Conservation (phyloP, 1,140 invertebrate genomes). For the Eriosoma lanigerum region DNA sequence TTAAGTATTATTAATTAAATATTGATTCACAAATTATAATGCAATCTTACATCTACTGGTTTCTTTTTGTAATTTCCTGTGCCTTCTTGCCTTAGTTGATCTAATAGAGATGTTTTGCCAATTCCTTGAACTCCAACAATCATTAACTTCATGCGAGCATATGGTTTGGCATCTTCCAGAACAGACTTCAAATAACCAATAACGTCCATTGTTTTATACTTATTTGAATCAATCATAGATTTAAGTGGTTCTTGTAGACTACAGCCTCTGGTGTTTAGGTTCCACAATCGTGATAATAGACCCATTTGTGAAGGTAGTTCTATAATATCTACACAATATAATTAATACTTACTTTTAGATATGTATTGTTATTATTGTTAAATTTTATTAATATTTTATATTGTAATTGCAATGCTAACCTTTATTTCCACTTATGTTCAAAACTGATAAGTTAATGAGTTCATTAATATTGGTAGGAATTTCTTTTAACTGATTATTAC, state of each 20-base stretch:
- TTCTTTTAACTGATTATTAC: slow-evolving; percentile 78
- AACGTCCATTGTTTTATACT: slow-evolving; percentile 95
- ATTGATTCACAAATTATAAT: slow-evolving; percentile 2
- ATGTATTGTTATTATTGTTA: too few relatives aligned
- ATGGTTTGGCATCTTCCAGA: slow-evolving; percentile 86
- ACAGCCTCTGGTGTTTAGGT: slow-evolving; percentile 89
- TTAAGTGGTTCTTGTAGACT: slow-evolving; percentile 84
- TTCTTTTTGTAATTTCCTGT: slow-evolving; percentile 73
- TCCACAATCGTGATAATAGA: slow-evolving; percentile 89
- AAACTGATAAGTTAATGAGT: slow-evolving; percentile 84
- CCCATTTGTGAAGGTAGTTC: slow-evolving; percentile 94
- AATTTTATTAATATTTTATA: slow-evolving; percentile 5
- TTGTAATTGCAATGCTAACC: slow-evolving; percentile 59
- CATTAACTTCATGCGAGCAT: slow-evolving; percentile 96
- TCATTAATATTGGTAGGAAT: slow-evolving; percentile 85
- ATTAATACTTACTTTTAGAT: too few relatives aligned
- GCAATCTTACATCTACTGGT: slow-evolving; percentile 67
- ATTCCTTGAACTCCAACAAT: slow-evolving; percentile 95
- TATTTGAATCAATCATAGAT: slow-evolving; percentile 88
- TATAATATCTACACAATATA: slow-evolving; percentile 66
- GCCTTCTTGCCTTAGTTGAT: slow-evolving; percentile 84
- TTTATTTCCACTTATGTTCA: slow-evolving; percentile 88
- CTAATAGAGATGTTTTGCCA: slow-evolving; percentile 90
- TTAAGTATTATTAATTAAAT: slow-evolving; percentile 43
- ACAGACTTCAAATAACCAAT: slow-evolving; percentile 92